Evolutionary conservation across 2,888 invertebrate species (phyloP), one percentile per base, ranked within the genome.

Genomic region (Cyaniris semiargus): DNA sequence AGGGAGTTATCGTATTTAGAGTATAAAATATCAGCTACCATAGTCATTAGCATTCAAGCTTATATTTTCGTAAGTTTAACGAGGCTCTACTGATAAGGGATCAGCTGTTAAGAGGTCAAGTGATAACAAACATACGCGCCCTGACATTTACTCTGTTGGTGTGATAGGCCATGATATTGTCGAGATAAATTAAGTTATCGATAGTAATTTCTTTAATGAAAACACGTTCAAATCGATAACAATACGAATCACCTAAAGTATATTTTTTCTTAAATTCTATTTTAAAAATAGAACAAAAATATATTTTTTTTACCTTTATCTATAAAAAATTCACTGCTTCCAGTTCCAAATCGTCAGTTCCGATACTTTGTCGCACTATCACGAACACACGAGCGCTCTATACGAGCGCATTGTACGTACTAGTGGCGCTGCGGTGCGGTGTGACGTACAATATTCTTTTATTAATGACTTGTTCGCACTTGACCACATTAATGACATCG

Each of bases 361-460:
- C 53, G 53, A 74, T 74, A 74, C 48, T 74, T 48, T 53, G 48
- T 74, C 53, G 38, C 71, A 74, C 48, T 72, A n/a, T 44, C 21
- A 48, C 23, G 7, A 48, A 48, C 74, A 48, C 74, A 48, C 74
- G 74, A 27, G 74, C 74, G 74, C 21, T 27, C 74, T 23, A 15
- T 48, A 21, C 23, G 74, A 27, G 23, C 74, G 74, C 53, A 74
- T 74, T 48, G 27, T 53, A 27, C 53, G 48, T 5, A 74, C 74
- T 74, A 74, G 66, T 31, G 66, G 66, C 66, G 66, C 66, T 31
- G 66, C 66, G 66, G 27, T 27, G 66, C 27, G 66, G 66, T 66
- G 66, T 27, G 66, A 27, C 66, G 66, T 27, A 31, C 27, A 66
- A 5, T 60, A 23, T 66, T 66, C 66, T 66, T 31, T 66, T 66